Base-by-base conservation (phyloP, 2,113 vertebrate genomes). In the Sula dactylatra region DNA sequence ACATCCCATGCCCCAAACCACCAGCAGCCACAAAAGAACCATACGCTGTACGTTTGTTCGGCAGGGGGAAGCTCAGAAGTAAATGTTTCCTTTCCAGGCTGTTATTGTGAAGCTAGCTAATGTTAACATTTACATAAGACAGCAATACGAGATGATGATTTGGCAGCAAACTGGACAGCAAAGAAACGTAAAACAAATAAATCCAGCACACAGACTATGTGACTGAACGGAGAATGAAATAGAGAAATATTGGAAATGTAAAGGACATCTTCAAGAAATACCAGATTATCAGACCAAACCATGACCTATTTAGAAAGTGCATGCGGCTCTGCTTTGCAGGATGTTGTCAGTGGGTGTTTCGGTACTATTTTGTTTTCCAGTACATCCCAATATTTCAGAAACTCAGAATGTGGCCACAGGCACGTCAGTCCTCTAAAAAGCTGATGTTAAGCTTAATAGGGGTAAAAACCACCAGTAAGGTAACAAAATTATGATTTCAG, bases 51-150 rank as follows among this genome's bases (percentile, higher is more conserved):
- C 16, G 3, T 89, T 91, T 95, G 52, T 87, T 94, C 94, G 87
- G 84, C 89, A 85, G 62, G 47, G 86, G 69, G 54, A 96, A 86
- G 34, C 87, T 94, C 81, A 85, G 84, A 82, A 95, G 91, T 91
- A 93, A 94, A 96, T 54, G 93, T 95, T 97, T 95, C 80, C 69
- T 86, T 93, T 90, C 56, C 73, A 93, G 87, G 72, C 89, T 94
- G 94, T 91, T 89, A 87, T 2, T 76, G 47, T 84, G 65, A 89
- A 89, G 92, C 78, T 52, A 79, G 58, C 52, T 94, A 90, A 89
- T 87, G 61, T 79, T 94, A 97, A 96, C 87, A 79, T 96, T 96
- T 96, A 86, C 85, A 9, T 79, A 93, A 96, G 82, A 47, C 85
- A 31, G 92, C 87, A 90, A 76, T 31, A 70, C 0, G 54, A 82